Conservation (phyloP, 2,113 vertebrate genomes). For the Aegypius monachus region DNA sequence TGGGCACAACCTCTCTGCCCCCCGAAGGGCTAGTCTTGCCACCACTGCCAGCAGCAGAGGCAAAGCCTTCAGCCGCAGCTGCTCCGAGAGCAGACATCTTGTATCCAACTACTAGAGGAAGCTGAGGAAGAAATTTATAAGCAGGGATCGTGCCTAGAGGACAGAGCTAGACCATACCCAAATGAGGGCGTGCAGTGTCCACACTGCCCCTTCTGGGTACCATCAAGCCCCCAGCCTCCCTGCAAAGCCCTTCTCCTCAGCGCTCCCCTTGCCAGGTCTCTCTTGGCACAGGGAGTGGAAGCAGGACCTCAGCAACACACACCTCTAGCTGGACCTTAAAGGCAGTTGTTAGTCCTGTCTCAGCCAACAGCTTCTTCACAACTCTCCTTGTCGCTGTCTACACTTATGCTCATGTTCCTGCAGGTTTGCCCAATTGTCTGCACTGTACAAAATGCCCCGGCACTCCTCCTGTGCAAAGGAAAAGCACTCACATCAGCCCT, state of each 20-base stretch:
- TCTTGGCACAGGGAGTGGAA: not conserved
- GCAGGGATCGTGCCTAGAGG: not conserved
- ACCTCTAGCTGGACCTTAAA: not conserved
- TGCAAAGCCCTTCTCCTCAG: not conserved
- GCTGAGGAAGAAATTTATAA: not conserved
- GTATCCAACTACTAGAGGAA: not conserved
- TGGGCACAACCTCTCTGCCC: not conserved
- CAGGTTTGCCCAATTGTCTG: not conserved
- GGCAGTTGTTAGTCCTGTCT: not conserved
- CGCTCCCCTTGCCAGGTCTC: rapidly evolving
- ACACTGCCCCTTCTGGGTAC: not conserved
- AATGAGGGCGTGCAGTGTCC: not conserved
- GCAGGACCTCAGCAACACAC: not conserved
- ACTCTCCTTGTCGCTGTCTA: rapidly evolving
- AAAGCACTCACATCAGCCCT: not conserved
- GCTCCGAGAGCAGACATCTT: not conserved
- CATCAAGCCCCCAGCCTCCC: not conserved
- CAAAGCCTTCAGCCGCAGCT: not conserved
- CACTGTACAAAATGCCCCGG: not conserved
- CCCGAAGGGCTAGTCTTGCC: not conserved
- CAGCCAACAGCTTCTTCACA: not conserved
- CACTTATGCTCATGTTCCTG: rapidly evolving
- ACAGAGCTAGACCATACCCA: not conserved
- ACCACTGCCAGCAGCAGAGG: not conserved
- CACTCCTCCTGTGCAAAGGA: not conserved